A percentile compares a stretch with the other conserved stretches of the same genome.
Conservation (phyloP, 2,888 invertebrate genomes). For the Dryococelus australis region DNA sequence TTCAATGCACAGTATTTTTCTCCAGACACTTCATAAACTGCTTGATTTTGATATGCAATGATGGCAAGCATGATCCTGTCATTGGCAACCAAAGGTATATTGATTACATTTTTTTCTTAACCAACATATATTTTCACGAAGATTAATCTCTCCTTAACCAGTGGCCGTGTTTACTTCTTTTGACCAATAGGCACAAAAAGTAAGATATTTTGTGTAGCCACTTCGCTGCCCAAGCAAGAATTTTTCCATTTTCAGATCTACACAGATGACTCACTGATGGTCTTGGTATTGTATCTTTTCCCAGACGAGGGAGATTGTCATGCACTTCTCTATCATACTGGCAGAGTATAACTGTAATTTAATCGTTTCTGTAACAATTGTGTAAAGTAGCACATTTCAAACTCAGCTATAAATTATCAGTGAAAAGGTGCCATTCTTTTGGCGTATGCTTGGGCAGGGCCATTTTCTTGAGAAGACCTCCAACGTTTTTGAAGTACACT, state of each 20-base stretch:
- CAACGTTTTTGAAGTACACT: background rate
- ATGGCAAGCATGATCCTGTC: background rate
- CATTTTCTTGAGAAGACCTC: background rate
- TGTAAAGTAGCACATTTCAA: background rate
- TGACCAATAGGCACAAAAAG: background rate
- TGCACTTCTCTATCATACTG: conserved; percentile 8
- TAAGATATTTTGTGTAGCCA: conserved; percentile 12
- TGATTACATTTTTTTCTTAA: background rate
- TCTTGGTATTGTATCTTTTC: background rate
- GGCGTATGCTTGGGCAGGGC: background rate
- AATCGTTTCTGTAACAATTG: background rate
- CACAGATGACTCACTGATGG: background rate
- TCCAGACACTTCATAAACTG: background rate
- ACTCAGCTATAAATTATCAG: background rate
- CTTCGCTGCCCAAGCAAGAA: background rate
- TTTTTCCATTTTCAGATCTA: background rate
- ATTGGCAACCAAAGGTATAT: background rate
- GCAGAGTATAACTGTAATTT: background rate
- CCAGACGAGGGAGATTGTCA: background rate
- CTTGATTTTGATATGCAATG: conserved; percentile 6
- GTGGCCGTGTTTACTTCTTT: background rate
- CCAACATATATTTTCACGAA: background rate
- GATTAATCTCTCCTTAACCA: background rate
- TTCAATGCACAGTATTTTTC: background rate
- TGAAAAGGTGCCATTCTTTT: background rate